phyloP scores from a whole-genome alignment of 2,113 vertebrate species.

The Eupsittula cactorum region DNA sequence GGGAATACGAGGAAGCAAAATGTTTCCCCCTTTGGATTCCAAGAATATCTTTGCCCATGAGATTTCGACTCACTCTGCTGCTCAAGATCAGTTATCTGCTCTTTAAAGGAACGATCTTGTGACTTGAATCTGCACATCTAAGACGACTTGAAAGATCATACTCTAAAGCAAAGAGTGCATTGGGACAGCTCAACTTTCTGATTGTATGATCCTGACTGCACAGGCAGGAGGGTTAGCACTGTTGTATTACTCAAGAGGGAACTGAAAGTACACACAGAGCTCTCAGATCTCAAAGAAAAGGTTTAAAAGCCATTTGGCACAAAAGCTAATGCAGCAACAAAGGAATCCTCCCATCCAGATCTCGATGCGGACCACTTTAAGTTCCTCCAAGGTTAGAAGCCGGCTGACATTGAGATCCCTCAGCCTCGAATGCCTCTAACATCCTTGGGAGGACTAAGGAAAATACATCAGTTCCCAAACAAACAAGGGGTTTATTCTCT shows the following conservation, averaged over 20 bases:
- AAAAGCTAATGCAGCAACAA: conserved; percentile 17
- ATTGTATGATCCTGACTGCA: background rate
- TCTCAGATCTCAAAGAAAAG: conserved; percentile 31
- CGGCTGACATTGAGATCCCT: background rate
- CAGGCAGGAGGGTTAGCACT: conserved; percentile 16
- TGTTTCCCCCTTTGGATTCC: background rate
- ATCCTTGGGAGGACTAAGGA: background rate
- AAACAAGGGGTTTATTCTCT: background rate
- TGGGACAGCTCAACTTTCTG: conserved; percentile 11
- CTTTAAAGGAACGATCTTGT: conserved; percentile 3
- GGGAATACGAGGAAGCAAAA: background rate
- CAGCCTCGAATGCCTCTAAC: background rate
- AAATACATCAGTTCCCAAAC: background rate
- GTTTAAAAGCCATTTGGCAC: background rate
- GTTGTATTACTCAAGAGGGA: background rate
- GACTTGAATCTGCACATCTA: conserved; percentile 46
- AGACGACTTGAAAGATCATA: background rate
- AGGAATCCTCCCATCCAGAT: background rate
- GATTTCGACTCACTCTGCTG: background rate
- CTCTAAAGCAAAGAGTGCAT: background rate
- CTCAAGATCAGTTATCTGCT: conserved; percentile 28
- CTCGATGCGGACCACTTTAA: background rate
- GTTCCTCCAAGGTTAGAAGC: background rate
- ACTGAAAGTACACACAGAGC: background rate
- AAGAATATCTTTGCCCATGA: conserved; percentile 26